Conservation (phyloP, 2,888 invertebrate genomes). For the Drosophila mayaguana region DNA sequence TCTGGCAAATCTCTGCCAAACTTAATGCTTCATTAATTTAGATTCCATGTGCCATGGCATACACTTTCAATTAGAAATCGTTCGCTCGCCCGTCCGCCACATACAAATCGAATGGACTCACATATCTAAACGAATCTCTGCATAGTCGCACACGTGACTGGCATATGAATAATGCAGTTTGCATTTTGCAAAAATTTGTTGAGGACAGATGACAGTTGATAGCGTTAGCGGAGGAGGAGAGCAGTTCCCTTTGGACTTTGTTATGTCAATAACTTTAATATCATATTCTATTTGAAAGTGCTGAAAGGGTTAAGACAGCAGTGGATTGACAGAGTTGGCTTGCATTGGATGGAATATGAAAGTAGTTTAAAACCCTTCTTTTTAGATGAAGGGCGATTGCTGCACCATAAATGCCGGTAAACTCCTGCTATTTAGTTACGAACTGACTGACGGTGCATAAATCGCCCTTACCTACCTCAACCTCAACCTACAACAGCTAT, state of each 20-base stretch:
- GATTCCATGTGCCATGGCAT: slow-evolving; percentile 31
- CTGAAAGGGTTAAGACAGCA: neutral
- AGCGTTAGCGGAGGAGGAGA: neutral
- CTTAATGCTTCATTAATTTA: slow-evolving; percentile 71
- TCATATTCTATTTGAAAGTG: neutral
- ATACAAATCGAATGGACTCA: slow-evolving; percentile 14
- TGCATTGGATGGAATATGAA: no score
- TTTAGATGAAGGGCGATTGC: no score
- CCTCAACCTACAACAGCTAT: no score
- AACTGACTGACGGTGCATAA: no score
- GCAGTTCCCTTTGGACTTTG: neutral
- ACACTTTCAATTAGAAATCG: slow-evolving; percentile 49
- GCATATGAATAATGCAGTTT: slow-evolving; percentile 40
- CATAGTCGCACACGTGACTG: slow-evolving; percentile 34
- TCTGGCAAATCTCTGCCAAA: slow-evolving; percentile 43
- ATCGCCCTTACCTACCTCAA: no score
- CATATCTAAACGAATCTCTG: slow-evolving; percentile 27
- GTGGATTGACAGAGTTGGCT: no score
- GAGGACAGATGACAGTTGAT: neutral
- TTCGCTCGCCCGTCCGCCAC: neutral
- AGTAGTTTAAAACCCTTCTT: no score
- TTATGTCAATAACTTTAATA: neutral
- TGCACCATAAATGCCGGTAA: no score
- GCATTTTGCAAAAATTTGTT: slow-evolving; percentile 8
- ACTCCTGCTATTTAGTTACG: no score